Base-by-base conservation (phyloP, 2,888 invertebrate species). In the Drosophila rubida region DNA sequence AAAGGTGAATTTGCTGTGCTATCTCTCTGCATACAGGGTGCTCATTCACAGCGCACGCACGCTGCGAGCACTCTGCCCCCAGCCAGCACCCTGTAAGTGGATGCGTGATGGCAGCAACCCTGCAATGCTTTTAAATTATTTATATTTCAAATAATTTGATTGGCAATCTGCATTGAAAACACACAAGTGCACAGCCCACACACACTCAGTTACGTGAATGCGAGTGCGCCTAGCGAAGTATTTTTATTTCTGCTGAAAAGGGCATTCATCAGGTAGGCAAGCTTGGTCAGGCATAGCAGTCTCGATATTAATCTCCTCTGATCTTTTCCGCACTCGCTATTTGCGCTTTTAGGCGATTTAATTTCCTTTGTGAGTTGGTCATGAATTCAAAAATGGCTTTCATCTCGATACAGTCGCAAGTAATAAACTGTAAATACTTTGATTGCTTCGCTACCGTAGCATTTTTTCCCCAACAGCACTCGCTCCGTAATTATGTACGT, bases 121-220 rank as follows among this genome's bases (percentile, higher is more conserved):
- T 80, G 80, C 81, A 79, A 50, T 23, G 48, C 77, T 54, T 73
- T 79, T 83, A 73, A 83, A 83, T 83, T 75, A 73, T 84, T 86
- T 64, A 83, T 86, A 68, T 68, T 27, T 69, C 54, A 77, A 83
- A 86, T 83, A 84, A 83, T 86, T 84, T 86, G 87, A 83, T 84
- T 86, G 87, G 60, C 77, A 77, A 79, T 77, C 77, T 69, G 59
- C 69, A 70, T 46, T 55, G 70, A 45, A 57, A 63, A 67, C 9
- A 50, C n/a, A 53, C 25, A 41, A 19, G 19, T 19, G 3, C 19
- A 19, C 19, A 19, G n/a, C n/a, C n/a, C n/a, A 19, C 27, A 30
- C 27, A 41, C 5, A 42, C 11, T 37, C 13, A 32, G 7, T 37
- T 23, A 46, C 23, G 16, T 14, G 37, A 19, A 22, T 49, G 1